Base-by-base conservation (phyloP, 92 coral and sea anemone species). In the Zoanthus sansibaricus region DNA sequence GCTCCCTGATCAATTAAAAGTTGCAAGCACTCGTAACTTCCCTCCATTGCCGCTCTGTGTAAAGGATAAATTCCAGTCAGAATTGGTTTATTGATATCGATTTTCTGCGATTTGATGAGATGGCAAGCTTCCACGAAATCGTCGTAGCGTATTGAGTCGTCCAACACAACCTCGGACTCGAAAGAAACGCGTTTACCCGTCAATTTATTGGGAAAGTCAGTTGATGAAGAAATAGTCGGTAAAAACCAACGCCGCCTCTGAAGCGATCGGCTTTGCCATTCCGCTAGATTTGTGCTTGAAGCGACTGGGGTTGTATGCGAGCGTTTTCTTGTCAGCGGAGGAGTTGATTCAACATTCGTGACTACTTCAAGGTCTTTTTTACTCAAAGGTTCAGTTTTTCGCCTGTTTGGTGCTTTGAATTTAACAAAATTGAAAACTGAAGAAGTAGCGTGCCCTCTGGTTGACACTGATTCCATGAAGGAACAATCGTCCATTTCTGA, bases 11-110 rank as follows among this genome's bases (percentile, higher is more conserved):
- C 95, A 18, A 97, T 77, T 30, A 97, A 88, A 9, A 97, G 91
- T 47, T 97, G 98, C 17, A 94, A 88, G 71, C 99, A 97, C 56
- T 89, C 97, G 62, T 92, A 89, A 46, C 96, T 97, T 2, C 99
- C 99, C 68, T 93, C 98, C 21, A 91, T 91, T 1, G 97, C 95
- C 17, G 99, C 98, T 37, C 97, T 90, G 78, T 97, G 99, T 7
- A 97, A 82, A 7, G 96, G 96, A 32, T 95, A 93, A 8, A 95
- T 82, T 0, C 98, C 98, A 14, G 92, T 93, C 18, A 93, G 93
- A 6, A 92, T 95, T 10, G 86, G 90, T n/a, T 92, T 90, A 72
- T 97, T 92, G 10, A 95, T 86, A 87, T 95, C 94, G 6, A 94
- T 91, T 70, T 86, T 91, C 71, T 90, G 87, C 3, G 97, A 92